Evolutionary conservation across 1,140 invertebrate species (phyloP).

Genomic region (Heliconius nattereri): DNA sequence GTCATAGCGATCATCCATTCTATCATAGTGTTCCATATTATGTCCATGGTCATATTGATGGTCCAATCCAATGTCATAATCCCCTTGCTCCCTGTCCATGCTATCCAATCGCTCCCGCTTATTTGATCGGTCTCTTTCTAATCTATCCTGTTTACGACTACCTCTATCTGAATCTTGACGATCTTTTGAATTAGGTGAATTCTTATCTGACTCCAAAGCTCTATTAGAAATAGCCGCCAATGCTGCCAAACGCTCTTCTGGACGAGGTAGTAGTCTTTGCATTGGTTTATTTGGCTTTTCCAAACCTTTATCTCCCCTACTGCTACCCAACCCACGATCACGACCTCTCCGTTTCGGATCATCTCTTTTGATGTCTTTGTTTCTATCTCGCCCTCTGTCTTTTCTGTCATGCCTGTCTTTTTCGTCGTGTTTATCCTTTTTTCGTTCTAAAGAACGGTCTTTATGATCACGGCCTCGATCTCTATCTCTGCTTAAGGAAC

Average conservation of each 20-base stretch:
- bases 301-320: conserved; percentile 76
- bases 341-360: conserved; percentile 71
- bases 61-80: conserved; percentile 76
- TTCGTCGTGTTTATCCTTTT: conserved; percentile 80
- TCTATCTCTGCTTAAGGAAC: conserved; percentile 68
- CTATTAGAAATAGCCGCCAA: conserved; percentile 79
- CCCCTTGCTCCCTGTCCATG: conserved; percentile 75
- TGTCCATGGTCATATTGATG: conserved; percentile 76
- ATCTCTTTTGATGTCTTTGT: conserved; percentile 78
- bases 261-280: conserved; percentile 76
- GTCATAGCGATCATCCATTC: conserved; percentile 76
- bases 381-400: conserved; percentile 84
- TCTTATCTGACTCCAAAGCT: conserved; percentile 75
- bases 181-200: conserved; percentile 75
- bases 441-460: conserved; percentile 76
- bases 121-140: conserved; percentile 71
- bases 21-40: conserved; percentile 76
- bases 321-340: conserved; percentile 68
- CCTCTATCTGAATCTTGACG: conserved; percentile 77
- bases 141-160: conserved; percentile 73
- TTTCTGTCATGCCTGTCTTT: conserved; percentile 81
- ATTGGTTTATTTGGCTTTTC: conserved; percentile 81
- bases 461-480: conserved; percentile 76
- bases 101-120: conserved; percentile 72
- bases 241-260: conserved; percentile 77